Percentiles rank a stretch among this genome's conserved stretches.
Evolutionary conservation across 37 sponge, comb jelly and placozoan species (phyloP).

Genomic region (Geodia barretti): DNA sequence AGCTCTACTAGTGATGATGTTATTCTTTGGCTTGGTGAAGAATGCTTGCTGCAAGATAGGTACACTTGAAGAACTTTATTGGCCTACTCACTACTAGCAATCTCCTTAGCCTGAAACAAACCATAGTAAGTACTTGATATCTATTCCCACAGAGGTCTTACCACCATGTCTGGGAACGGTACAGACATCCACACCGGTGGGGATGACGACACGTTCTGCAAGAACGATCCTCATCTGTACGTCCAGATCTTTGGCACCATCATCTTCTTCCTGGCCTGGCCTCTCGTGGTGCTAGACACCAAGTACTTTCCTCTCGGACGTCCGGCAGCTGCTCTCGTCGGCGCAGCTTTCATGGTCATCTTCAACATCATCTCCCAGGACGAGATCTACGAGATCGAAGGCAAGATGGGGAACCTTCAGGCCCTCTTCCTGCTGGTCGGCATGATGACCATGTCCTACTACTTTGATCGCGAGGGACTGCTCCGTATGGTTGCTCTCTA

Average conservation of each 20-base stretch:
- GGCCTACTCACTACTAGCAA: too few species aligned
- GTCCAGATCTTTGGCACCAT: slow-evolving; percentile 44
- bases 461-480: slow-evolving; percentile 66
- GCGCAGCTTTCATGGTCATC: slow-evolving; percentile 58
- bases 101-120: background rate
- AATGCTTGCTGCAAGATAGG: too few species aligned
- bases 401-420: slow-evolving; percentile 34
- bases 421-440: slow-evolving; percentile 70
- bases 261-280: slow-evolving; percentile 56
- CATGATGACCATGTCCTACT: slow-evolving; percentile 69
- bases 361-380: slow-evolving; percentile 45
- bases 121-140: background rate
- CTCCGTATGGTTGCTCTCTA: slow-evolving; percentile 26
- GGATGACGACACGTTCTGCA: background rate
- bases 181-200: background rate
- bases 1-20: too few species aligned
- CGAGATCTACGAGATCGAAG: slow-evolving; percentile 34
- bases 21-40: too few species aligned
- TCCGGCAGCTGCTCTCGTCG: slow-evolving; percentile 60
- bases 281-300: slow-evolving; percentile 63
- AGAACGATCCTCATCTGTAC: background rate
- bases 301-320: slow-evolving; percentile 54
- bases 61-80: too few species aligned
- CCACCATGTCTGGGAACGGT: background rate
- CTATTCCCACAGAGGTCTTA: background rate